These are phyloP conservation scores for Colletes gigas DNA, from an alignment of 1,140 invertebrate genomes.

Conservation along the genomic window DNA sequence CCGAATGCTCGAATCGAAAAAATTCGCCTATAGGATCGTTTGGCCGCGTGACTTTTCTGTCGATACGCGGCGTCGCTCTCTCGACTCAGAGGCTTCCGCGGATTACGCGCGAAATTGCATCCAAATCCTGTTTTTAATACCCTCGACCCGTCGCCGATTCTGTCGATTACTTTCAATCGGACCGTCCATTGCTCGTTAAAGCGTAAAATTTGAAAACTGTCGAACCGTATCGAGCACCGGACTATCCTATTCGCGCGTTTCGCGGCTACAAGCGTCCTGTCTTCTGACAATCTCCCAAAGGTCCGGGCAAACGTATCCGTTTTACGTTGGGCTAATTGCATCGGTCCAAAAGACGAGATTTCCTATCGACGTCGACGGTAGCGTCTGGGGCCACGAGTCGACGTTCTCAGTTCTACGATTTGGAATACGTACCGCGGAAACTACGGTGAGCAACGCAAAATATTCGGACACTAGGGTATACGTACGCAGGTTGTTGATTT, in stretches of 20 bases:
- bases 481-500: no score
- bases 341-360: no score
- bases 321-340: no score
- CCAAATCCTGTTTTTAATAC: constrained; percentile 60
- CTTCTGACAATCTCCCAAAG: no score
- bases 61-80: not conserved
- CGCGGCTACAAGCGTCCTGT: no score
- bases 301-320: no score
- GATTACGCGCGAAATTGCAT: constrained; percentile 49
- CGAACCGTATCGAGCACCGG: constrained; percentile 42
- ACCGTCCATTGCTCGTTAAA: constrained; percentile 55
- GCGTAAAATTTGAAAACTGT: constrained; percentile 60
- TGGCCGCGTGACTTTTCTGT: constrained; percentile 30
- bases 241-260: not conserved
- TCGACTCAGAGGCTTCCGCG: constrained; percentile 31
- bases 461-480: no score
- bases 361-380: no score
- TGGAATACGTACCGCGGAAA: no score
- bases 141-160: constrained; percentile 51
- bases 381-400: no score
- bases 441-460: no score
- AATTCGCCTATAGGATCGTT: constrained; percentile 13
- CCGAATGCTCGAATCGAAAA: constrained; percentile 6
- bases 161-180: constrained; percentile 60
- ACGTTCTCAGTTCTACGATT: no score